Base-by-base conservation (phyloP, 1,140 invertebrate species). In the Monomorium pharaonis region DNA sequence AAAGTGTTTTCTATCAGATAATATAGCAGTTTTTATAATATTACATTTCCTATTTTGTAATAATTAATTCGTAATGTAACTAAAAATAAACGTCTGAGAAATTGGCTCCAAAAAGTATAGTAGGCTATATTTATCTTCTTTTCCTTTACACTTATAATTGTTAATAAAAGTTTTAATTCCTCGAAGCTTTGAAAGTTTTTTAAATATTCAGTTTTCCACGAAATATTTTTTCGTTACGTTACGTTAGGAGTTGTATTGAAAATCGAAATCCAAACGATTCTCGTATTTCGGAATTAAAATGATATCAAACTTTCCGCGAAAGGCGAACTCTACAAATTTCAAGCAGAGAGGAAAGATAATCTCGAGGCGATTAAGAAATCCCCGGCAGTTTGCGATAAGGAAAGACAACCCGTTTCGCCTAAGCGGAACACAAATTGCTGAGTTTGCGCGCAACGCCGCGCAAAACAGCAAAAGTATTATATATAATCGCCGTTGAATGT, bases 381-480 rank as follows among this genome's bases (percentile, higher is more conserved):
- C 30, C 27, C 30, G 30, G n/a, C 30, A 69, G 33, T 56, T 16
- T 21, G 49, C 33, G 24, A 18, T 58, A 56, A 56, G 44, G 1
- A 12, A 77, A 49, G 27, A 37, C 30, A 12, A 54, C 44, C 51
- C 18, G 49, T 72, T 72, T 72, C 27, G 12, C 33, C 12, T 27
- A 72, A 72, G 44, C 33, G 16, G 14, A 81, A 81, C 37, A 24
- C 63, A 70, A 70, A 58, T 49, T 56, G 44, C 24, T 58, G 42
- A 44, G 60, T 21, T 21, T 4, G 21, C 65, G 21, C 47, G 21
- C 21, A 80, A 42, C 27, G 44, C 27, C 16, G 33, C 54, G 12
- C 56, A 75, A 70, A 83, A 74, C 58, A 56, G 81, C 49, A 58
- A 88, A 89, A 81, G 87, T 78, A n/a, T n/a, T n/a, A n/a, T n/a